These are phyloP conservation scores for Gobio occitaniae DNA, from an alignment of 2,797 vertebrate species.

Conservation along the genomic window DNA sequence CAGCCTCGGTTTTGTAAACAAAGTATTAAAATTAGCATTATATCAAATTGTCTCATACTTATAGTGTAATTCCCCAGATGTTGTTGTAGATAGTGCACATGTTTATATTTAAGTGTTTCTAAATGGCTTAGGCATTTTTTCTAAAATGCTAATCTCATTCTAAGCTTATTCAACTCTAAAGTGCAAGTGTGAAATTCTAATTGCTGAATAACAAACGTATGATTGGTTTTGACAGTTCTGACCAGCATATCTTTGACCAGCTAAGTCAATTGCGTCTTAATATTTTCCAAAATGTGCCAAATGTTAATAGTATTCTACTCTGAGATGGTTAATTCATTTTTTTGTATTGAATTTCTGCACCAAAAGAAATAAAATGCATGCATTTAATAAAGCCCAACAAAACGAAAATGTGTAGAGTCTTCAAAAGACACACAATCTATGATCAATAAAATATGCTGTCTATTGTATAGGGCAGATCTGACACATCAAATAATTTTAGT, in stretches of 20 bases:
- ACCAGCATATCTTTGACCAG: constrained; percentile 3
- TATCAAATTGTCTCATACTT: constrained; percentile 17
- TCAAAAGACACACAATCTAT: too few species aligned
- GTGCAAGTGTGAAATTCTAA: constrained; percentile 10
- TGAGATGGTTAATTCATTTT: too few species aligned
- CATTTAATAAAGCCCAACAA: too few species aligned
- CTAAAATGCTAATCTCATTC: background rate
- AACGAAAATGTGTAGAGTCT: too few species aligned
- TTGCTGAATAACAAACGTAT: constrained; percentile 6
- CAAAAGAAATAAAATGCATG: too few species aligned
- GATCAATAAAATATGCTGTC: too few species aligned
- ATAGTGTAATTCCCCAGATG: background rate
- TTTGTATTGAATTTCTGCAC: too few species aligned
- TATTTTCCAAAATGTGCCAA: too few species aligned
- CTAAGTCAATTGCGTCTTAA: background rate
- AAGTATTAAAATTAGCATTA: constrained; percentile 12
- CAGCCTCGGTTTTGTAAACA: constrained; percentile 34
- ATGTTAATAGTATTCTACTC: too few species aligned
- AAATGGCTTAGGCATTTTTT: constrained; percentile 6
- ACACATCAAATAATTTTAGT: too few species aligned
- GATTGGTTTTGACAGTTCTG: constrained; percentile 1
- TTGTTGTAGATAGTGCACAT: background rate
- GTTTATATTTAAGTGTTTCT: constrained; percentile 11
- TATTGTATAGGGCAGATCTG: too few species aligned
- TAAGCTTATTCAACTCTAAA: constrained; percentile 6